Conservation (phyloP, 2,113 vertebrate species). For the Brienomyrus brachyistius region DNA sequence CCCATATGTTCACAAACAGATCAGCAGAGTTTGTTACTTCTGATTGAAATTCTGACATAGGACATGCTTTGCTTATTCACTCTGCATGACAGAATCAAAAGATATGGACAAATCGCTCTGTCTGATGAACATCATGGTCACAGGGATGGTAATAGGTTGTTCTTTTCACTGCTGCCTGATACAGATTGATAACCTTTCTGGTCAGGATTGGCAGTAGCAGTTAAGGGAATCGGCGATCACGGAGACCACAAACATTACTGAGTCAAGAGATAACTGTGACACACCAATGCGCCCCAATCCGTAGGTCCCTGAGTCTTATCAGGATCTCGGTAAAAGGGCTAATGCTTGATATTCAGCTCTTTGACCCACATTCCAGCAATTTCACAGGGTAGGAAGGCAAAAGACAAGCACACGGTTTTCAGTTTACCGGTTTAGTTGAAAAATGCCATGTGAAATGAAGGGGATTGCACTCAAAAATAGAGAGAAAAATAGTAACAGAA, state of each 20-base stretch:
- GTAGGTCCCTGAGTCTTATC: not conserved
- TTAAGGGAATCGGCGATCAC: not conserved
- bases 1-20: not conserved
- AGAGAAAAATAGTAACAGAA: not conserved
- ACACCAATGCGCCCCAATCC: not conserved
- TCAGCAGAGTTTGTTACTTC: not conserved
- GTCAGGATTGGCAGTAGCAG: not conserved
- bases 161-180: not conserved
- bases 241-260: not conserved
- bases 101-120: not conserved
- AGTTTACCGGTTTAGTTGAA: not conserved
- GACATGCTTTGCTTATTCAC: not conserved
- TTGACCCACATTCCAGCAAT: not conserved
- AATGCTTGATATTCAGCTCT: not conserved
- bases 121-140: not conserved
- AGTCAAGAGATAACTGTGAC: slow-evolving; percentile 2
- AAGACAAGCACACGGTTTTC: not conserved
- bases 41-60: not conserved
- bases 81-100: not conserved
- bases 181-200: not conserved
- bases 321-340: not conserved
- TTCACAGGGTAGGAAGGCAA: not conserved
- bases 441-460: not conserved
- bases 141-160: not conserved
- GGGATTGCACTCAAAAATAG: not conserved